A percentile compares a stretch with the other conserved stretches of the same genome.
Conservation (phyloP, 2,888 invertebrate genomes). For the Polymixis flavicincta region DNA sequence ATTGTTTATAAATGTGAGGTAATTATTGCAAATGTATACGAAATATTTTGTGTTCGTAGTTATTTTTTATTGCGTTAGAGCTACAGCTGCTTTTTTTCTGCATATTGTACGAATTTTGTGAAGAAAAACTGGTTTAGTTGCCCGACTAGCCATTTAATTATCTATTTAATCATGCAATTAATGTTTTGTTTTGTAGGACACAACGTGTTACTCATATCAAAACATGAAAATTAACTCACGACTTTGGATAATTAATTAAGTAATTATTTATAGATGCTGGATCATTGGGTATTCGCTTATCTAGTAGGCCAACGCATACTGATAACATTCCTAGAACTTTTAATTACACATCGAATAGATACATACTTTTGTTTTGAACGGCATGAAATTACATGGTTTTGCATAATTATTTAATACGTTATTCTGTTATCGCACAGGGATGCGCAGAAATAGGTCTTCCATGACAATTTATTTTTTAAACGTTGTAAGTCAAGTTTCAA, state of each 20-base stretch:
- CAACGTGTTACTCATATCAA: constrained; percentile 32
- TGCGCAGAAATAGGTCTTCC: not conserved
- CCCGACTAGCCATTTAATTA: constrained; percentile 12
- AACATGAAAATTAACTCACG: constrained; percentile 50
- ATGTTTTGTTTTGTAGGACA: constrained; percentile 40
- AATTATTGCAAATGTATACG: constrained; percentile 51
- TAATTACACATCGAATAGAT: constrained; percentile 35
- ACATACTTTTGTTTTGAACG: constrained; percentile 15
- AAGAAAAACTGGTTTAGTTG: constrained; percentile 31
- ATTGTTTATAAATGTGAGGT: constrained; percentile 60
- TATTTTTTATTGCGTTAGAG: constrained; percentile 39
- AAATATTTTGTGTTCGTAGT: constrained; percentile 39
- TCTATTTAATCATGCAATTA: constrained; percentile 34
- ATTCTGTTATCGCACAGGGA: not conserved
- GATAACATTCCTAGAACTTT: constrained; percentile 48
- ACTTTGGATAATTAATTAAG: constrained; percentile 50
- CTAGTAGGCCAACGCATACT: constrained; percentile 45
- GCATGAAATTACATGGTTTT: constrained; percentile 6
- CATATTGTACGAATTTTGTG: constrained; percentile 37
- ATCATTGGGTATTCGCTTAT: constrained; percentile 50
- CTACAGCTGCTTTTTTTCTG: constrained; percentile 35
- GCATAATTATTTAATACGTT: constrained; percentile 24
- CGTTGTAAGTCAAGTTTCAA: not conserved
- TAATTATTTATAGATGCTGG: constrained; percentile 46
- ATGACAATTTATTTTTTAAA: not conserved